phyloP scores from a whole-genome alignment of 2,888 invertebrate species.

The Agrenia bidenticulata region DNA sequence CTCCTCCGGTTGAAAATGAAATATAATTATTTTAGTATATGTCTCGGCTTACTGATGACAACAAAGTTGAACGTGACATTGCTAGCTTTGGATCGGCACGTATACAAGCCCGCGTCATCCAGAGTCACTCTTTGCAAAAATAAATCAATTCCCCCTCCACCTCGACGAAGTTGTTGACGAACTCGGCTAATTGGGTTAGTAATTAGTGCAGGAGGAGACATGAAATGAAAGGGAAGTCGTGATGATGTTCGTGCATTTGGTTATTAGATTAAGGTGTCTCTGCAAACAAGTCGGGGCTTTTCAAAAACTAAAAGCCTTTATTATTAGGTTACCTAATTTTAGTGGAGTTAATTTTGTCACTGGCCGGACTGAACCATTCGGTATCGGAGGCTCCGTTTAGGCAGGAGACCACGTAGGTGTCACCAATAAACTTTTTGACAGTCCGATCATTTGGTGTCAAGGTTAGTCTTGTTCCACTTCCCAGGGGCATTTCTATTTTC shows the following conservation, averaged over 20 bases:
- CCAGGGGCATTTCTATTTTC: slow-evolving; percentile 34
- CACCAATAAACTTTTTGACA: slow-evolving; percentile 42
- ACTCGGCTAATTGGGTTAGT: slow-evolving; percentile 25
- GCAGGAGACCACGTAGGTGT: slow-evolving; percentile 41
- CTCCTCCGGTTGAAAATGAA: not conserved
- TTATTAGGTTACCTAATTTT: slow-evolving; percentile 28
- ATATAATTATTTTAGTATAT: not conserved
- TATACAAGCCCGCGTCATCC: slow-evolving; percentile 34
- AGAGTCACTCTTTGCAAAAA: slow-evolving; percentile 37
- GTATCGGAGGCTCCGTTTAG: slow-evolving; percentile 38
- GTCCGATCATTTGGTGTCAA: slow-evolving; percentile 37
- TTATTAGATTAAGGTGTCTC: slow-evolving; percentile 5
- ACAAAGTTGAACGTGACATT: slow-evolving; percentile 36
- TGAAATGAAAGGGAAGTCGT: slow-evolving; percentile 11
- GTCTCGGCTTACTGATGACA: slow-evolving; percentile 41
- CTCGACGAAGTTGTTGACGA: slow-evolving; percentile 39
- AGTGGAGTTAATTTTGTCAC: slow-evolving; percentile 29
- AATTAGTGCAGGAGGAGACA: not conserved
- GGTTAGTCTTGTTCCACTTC: slow-evolving; percentile 30
- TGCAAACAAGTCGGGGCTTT: no score
- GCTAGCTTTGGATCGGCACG: slow-evolving; percentile 28
- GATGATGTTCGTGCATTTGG: no score
- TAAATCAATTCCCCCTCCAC: slow-evolving; percentile 42
- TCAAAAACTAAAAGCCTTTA: no score
- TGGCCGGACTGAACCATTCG: slow-evolving; percentile 32